Percentiles rank a stretch among this genome's conserved stretches.
These are phyloP conservation scores for Eupeodes latifasciatus DNA, from an alignment of 2,888 invertebrate species.

Conservation along the genomic window DNA sequence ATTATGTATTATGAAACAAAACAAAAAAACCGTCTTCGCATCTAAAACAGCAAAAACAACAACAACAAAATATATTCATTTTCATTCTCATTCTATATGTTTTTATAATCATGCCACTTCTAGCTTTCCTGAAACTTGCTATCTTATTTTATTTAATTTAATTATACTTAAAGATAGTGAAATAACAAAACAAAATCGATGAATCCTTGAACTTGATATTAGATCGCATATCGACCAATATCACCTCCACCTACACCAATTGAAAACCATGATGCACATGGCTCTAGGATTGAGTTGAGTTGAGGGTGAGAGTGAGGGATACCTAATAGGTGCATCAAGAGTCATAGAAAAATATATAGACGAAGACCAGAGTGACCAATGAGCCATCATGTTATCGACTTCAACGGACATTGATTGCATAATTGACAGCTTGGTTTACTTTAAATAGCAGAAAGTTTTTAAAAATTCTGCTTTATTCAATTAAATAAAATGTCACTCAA, in stretches of 20 bases:
- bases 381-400: neutral
- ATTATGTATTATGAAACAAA: constrained; percentile 40
- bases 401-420: neutral
- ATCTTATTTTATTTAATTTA: constrained; percentile 70
- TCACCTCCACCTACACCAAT: neutral
- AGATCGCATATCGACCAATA: constrained; percentile 11
- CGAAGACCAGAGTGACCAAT: neutral
- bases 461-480: too few species aligned
- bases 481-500: too few species aligned
- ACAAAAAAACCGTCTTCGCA: constrained; percentile 36
- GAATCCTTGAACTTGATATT: constrained; percentile 71
- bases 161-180: constrained; percentile 52
- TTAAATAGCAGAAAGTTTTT: neutral
- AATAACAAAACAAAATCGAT: constrained; percentile 74
- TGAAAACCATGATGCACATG: neutral
- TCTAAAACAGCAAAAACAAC: neutral
- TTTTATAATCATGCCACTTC: neutral
- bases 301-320: constrained; percentile 13
- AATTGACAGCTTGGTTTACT: neutral
- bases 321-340: constrained; percentile 52
- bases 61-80: neutral
- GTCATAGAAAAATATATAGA: constrained; percentile 11
- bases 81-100: too few species aligned
- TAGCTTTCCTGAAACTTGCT: neutral
- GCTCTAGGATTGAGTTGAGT: neutral